Evolutionary conservation across 1,140 invertebrate genomes (phyloP).

Genomic region (Propsilocerus akamusi): DNA sequence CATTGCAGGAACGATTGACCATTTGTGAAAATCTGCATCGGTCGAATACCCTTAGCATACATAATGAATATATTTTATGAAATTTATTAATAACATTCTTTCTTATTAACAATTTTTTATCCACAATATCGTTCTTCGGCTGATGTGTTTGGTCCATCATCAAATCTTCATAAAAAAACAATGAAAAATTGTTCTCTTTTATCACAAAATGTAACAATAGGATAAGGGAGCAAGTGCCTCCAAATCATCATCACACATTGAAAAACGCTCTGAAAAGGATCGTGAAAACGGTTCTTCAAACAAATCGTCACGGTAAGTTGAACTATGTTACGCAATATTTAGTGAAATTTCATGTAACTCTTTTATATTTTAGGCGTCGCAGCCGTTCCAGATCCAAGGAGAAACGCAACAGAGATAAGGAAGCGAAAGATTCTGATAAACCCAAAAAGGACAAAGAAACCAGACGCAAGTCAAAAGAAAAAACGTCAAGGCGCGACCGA

Average conservation of each 20-base stretch:
- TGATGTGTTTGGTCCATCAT: too few species aligned
- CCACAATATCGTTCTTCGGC: too few species aligned
- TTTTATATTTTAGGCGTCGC: too few species aligned
- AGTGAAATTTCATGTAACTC: too few species aligned
- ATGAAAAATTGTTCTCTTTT: too few species aligned
- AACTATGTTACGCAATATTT: background rate
- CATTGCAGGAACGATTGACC: too few species aligned
- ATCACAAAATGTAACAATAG: conserved; percentile 1
- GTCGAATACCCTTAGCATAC: too few species aligned
- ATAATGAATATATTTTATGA: too few species aligned
- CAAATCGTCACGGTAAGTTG: background rate
- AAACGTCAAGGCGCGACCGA: background rate
- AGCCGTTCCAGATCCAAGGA: conserved; percentile 11
- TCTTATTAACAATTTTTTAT: too few species aligned
- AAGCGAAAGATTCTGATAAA: background rate
- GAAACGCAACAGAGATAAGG: conserved; percentile 9
- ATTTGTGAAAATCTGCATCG: too few species aligned
- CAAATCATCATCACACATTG: background rate
- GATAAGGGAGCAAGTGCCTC: background rate
- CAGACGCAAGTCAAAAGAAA: background rate
- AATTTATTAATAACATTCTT: too few species aligned
- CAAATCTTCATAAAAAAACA: too few species aligned
- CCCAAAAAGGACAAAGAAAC: background rate
- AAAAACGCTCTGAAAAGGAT: background rate
- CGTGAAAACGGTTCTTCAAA: background rate